Percentiles rank a stretch among this genome's conserved stretches.
phyloP scores from a whole-genome alignment of 2,888 invertebrate species.

The Selenia dentaria region DNA sequence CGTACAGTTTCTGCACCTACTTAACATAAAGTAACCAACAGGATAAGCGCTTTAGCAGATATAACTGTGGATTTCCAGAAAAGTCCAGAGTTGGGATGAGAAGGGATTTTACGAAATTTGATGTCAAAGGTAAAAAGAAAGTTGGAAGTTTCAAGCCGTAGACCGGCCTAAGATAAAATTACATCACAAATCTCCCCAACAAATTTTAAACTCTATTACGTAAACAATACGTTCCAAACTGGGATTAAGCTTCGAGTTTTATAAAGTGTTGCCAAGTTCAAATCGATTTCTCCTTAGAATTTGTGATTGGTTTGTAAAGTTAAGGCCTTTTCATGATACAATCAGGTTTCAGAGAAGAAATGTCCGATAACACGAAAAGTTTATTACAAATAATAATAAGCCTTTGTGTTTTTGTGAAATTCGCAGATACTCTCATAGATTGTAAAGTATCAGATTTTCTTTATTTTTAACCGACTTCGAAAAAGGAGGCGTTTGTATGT shows the following conservation, averaged over 20 bases:
- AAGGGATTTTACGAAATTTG: conserved; percentile 35
- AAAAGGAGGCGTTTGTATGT: no score
- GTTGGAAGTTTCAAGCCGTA: conserved; percentile 30
- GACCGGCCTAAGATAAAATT: conserved; percentile 25
- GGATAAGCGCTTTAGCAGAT: conserved; percentile 18
- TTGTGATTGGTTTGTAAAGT: conserved; percentile 30
- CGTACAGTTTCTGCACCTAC: no score
- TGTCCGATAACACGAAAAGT: conserved; percentile 22
- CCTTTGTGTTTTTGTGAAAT: conserved; percentile 5
- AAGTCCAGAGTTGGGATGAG: conserved; percentile 33
- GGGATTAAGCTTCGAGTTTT: conserved; percentile 7
- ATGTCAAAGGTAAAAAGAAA: conserved; percentile 33
- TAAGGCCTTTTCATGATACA: conserved; percentile 15
- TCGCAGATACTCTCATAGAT: conserved; percentile 3
- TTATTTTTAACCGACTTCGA: no score
- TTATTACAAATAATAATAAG: conserved; percentile 9
- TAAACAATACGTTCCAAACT: conserved; percentile 18
- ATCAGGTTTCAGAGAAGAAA: conserved; percentile 18
- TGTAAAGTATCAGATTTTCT: conserved; percentile 14
- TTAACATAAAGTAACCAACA: no score
- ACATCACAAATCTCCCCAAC: conserved; percentile 10
- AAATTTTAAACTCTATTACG: conserved; percentile 23
- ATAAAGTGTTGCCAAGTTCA: conserved; percentile 21
- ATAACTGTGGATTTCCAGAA: conserved; percentile 26
- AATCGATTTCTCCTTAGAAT: conserved; percentile 25